Base-by-base conservation (phyloP, 2,888 invertebrate genomes). In the Notodonta ziczac region DNA sequence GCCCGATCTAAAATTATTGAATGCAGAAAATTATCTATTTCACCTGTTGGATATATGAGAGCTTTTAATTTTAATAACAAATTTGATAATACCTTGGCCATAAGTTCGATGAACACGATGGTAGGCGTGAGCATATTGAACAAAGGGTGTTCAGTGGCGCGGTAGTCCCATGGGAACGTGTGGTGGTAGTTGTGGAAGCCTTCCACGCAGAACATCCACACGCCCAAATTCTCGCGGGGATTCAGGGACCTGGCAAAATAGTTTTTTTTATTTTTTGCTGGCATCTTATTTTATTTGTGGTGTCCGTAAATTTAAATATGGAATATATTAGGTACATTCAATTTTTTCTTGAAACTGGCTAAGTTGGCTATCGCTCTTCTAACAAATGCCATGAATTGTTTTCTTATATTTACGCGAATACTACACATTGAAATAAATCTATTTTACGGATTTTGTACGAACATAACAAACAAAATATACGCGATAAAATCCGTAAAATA, bases 171-270 rank as follows among this genome's bases (percentile, higher is more conserved):
- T 4, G 97, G 96, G 93, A 96, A 97, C 4, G 95, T 94, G 90
- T 97, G 97, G 85, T 97, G 97, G 89, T 96, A 97, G 87, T 98
- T 97, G 91, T 97, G 97, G 95, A 96, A 97, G 9, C 97, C 97
- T 86, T 97, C 97, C 16, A 97, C 97, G 73, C 96, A 90, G 35
- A 96, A 95, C 81, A 96, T 83, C 70, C 96, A 85, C 0, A 97
- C 97, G 5, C 94, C 89, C 51, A 94, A 88, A 82, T 97, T 97
- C 85, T 97, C 96, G 0, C 96, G 90, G 1, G 97, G 97, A 80
- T 96, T 96, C 77, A 97, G 94, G 79, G 92, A 92, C 78, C 93
- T 94, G 72, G 8, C 16, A 56, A 61, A 66, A 10, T 8, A 53
- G 58, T 69, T 56, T 69, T 13, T 35, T 35, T 35, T 35, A 1